Base-by-base conservation (phyloP, 2,797 vertebrate species). In the Myioborus melanocephalus region DNA sequence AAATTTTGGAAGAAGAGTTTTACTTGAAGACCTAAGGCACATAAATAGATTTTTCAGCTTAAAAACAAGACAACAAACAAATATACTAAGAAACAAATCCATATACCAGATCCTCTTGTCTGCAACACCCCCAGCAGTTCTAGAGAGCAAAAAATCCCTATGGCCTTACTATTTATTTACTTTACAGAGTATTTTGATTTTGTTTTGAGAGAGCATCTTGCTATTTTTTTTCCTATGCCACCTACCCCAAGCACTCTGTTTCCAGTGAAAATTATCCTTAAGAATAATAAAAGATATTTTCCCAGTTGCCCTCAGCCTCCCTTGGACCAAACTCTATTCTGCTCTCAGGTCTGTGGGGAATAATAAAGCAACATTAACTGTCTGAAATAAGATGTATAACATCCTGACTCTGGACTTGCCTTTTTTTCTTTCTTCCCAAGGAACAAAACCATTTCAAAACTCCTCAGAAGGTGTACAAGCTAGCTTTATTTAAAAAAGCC, bases 31-130 rank as follows among this genome's bases (percentile, higher is more conserved):
- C 34, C 91, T 87, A 76, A 68, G 87, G 77, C 47, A 79, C 56
- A 41, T 66, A 93, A 91, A 93, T 49, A 88, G 65, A 84, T 89
- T 96, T 95, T 96, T 93, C 87, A 86, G 41, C 63, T 87, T 89
- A 81, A 81, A 92, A 88, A 41, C 12, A 92, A 85, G 39, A 14
- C 43, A 85, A 64, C 41, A 66, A 84, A 87, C 24, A 89, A 89
- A 85, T 44, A 53, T 27, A 35, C 46, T 92, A 61, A 86, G 61
- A 80, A 76, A 63, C 20, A 95, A 93, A 94, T 93, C 77, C 34
- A 76, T 88, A 65, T 39, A 65, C 47, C 72, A 56, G 32, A 73
- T 82, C 17, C 6, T 86, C 22, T 80, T 79, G 59, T 49, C 41
- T 92, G 56, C 34, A 92, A 69, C 44, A 87, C 49, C 34, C 17